Percentiles rank a stretch among this genome's conserved stretches.
Conservation (phyloP, 2,888 invertebrate species). For the Acrobasis suavella region DNA sequence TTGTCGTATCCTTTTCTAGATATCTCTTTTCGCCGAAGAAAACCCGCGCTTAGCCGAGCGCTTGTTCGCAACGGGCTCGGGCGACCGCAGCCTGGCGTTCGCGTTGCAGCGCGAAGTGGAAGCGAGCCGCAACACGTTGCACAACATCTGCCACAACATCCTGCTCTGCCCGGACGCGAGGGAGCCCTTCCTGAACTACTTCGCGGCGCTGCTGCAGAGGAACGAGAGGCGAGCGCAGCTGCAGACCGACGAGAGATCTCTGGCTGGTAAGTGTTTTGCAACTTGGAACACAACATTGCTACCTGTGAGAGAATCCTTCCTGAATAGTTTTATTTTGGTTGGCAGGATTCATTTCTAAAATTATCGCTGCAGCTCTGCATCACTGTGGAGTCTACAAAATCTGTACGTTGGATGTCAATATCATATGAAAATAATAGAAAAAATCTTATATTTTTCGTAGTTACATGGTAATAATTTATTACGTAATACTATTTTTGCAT, state of each 20-base stretch:
- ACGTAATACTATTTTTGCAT: too few relatives aligned
- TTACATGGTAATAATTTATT: too few relatives aligned
- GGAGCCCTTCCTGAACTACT: constrained; percentile 89
- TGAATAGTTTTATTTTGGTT: too few relatives aligned
- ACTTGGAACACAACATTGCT: not conserved
- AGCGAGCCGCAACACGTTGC: constrained; percentile 88
- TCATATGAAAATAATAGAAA: too few relatives aligned
- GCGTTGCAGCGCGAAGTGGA: constrained; percentile 91
- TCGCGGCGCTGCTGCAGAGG: constrained; percentile 88
- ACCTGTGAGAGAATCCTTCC: not conserved
- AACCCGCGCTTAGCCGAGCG: constrained; percentile 93
- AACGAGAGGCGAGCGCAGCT: constrained; percentile 95
- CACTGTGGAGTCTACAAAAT: too few relatives aligned
- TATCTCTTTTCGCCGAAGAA: constrained; percentile 96
- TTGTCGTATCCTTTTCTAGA: constrained; percentile 45
- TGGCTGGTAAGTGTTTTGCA: constrained; percentile 81
- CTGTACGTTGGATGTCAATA: too few relatives aligned
- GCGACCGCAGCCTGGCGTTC: constrained; percentile 86
- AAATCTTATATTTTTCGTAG: too few relatives aligned
- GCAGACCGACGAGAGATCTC: constrained; percentile 92
- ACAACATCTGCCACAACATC: constrained; percentile 91
- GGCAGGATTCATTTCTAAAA: too few relatives aligned
- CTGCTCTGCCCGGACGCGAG: constrained; percentile 91
- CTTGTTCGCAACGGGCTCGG: constrained; percentile 79
- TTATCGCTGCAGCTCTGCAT: too few relatives aligned